Evolutionary conservation across 2,888 invertebrate species (phyloP).

Genomic region (Latheticus oryzae): DNA sequence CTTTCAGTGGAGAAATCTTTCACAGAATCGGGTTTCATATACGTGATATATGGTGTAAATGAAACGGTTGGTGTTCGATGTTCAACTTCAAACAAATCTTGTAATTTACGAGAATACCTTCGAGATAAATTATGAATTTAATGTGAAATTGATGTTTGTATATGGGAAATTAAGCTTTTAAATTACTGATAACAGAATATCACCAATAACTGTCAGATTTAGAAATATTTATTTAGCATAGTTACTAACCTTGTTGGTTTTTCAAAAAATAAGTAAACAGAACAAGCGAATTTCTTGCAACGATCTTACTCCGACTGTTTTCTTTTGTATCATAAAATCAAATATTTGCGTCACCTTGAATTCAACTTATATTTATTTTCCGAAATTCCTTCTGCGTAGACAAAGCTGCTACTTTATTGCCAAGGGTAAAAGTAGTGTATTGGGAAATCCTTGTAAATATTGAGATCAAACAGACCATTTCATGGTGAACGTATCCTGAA

Average conservation of each 20-base stretch:
- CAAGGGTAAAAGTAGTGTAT: constrained; percentile 21
- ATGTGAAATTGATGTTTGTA: constrained; percentile 25
- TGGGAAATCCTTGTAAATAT: constrained; percentile 30
- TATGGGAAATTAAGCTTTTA: too few relatives aligned
- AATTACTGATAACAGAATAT: neutral
- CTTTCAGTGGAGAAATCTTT: constrained; percentile 7
- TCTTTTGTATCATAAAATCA: too few relatives aligned
- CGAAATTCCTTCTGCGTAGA: constrained; percentile 8
- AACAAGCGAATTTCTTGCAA: too few relatives aligned
- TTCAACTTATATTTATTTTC: neutral
- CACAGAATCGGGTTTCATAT: constrained; percentile 14
- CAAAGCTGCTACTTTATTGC: constrained; percentile 21
- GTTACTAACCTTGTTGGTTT: too few relatives aligned
- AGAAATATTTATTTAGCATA: too few relatives aligned
- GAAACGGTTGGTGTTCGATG: constrained; percentile 8
- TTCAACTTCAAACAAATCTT: constrained; percentile 26
- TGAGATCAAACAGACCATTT: constrained; percentile 34
- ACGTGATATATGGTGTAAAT: constrained; percentile 18
- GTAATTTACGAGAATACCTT: constrained; percentile 29
- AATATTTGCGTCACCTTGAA: neutral
- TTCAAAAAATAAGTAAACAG: too few relatives aligned
- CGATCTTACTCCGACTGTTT: too few relatives aligned
- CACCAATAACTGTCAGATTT: constrained; percentile 1
- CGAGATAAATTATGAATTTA: constrained; percentile 28
- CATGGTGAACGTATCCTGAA: constrained; percentile 23